phyloP scores from a whole-genome alignment of 2,888 invertebrate species.

The Miltochrista miniata region DNA sequence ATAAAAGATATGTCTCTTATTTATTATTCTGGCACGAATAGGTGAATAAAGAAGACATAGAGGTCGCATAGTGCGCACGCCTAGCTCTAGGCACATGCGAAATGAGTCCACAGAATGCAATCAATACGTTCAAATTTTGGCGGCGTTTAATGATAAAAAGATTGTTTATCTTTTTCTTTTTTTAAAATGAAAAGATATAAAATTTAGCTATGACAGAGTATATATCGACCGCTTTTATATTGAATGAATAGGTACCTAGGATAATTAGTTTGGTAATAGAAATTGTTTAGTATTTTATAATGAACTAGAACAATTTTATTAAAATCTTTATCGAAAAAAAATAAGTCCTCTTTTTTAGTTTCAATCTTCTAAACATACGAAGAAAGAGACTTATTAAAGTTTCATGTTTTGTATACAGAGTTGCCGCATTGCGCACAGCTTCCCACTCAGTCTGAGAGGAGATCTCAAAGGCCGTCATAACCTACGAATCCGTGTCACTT shows the following conservation, averaged over 20 bases:
- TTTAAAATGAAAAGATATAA: no score
- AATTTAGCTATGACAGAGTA: no score
- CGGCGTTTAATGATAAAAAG: conserved; percentile 25
- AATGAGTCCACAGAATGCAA: conserved; percentile 24
- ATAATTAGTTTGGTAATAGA: no score
- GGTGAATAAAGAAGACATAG: conserved; percentile 19
- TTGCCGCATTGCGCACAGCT: conserved; percentile 82
- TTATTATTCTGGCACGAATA: conserved; percentile 16
- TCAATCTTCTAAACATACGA: conserved; percentile 11
- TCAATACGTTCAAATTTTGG: conserved; percentile 45
- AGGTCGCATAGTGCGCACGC: conserved; percentile 41
- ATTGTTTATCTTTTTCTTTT: not conserved
- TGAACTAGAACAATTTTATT: no score
- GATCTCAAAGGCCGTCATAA: conserved; percentile 74
- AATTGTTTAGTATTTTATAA: no score
- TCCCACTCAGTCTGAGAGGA: conserved; percentile 75
- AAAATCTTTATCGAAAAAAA: no score
- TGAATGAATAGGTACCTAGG: no score
- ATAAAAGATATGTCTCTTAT: conserved; percentile 3
- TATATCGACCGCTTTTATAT: no score
- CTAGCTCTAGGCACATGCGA: conserved; percentile 39
- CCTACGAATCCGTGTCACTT: conserved; percentile 54
- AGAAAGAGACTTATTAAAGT: conserved; percentile 35
- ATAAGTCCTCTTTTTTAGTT: no score
- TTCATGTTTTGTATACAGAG: conserved; percentile 56